A percentile compares a stretch with the other conserved stretches of the same genome.
phyloP scores from a whole-genome alignment of 2,888 invertebrate species.

The Troglohyphantes excavatus region DNA sequence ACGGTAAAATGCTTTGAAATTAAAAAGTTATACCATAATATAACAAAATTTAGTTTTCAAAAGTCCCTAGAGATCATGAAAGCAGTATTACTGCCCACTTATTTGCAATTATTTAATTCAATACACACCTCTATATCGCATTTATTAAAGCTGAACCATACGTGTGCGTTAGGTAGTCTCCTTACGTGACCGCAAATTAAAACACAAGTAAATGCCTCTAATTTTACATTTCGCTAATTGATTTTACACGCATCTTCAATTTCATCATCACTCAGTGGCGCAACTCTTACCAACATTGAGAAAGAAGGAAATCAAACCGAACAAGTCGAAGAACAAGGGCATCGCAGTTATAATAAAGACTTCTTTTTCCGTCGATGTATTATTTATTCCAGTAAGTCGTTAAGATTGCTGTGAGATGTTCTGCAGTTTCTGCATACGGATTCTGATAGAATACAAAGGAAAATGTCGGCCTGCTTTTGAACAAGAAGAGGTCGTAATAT shows the following conservation, averaged over 20 bases:
- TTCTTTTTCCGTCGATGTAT: not conserved
- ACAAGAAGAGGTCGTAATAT: not conserved
- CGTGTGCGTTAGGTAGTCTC: not conserved
- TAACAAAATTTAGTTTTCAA: no score
- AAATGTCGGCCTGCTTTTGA: conserved; percentile 47
- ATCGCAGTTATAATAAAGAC: not conserved
- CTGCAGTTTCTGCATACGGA: not conserved
- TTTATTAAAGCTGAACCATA: not conserved
- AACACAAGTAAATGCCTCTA: not conserved
- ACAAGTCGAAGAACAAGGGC: conserved; percentile 14
- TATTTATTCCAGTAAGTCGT: conserved; percentile 41
- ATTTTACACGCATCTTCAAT: not conserved
- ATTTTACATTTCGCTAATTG: conserved; percentile 4
- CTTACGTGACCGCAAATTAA: not conserved
- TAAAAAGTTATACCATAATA: no score
- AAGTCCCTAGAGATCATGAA: no score
- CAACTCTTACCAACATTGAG: not conserved
- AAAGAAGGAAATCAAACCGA: conserved; percentile 14
- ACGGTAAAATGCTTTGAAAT: no score
- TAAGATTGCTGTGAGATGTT: not conserved
- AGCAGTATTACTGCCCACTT: no score
- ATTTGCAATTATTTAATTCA: no score
- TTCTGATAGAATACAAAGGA: not conserved
- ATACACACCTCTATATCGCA: no score
- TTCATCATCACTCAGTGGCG: not conserved